These are phyloP conservation scores for Ophioninae sp. DNA, from an alignment of 2,888 invertebrate species.

Conservation along the genomic window DNA sequence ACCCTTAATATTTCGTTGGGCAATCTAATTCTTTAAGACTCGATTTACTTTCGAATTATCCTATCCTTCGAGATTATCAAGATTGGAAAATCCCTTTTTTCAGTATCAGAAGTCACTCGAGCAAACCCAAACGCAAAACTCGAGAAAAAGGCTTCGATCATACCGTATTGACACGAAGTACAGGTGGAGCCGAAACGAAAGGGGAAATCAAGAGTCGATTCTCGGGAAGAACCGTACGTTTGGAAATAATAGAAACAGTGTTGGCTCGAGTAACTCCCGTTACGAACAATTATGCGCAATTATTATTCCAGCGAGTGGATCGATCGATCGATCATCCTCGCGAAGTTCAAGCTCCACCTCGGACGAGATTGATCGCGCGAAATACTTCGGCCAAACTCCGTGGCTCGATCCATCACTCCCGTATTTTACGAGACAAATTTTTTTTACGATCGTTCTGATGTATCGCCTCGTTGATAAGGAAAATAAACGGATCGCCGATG, in stretches of 20 bases:
- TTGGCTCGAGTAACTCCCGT: background rate
- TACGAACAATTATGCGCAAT: constrained; percentile 25
- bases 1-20: too few relatives aligned
- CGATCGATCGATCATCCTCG: background rate
- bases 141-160: background rate
- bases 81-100: background rate
- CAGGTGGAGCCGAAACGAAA: background rate
- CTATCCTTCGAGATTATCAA: background rate
- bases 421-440: background rate
- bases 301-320: constrained; percentile 17
- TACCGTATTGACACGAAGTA: background rate
- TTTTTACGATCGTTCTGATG: background rate
- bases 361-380: constrained; percentile 40
- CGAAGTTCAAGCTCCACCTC: constrained; percentile 1
- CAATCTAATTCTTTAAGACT: too few relatives aligned
- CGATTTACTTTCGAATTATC: too few relatives aligned
- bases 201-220: background rate
- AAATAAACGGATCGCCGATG: background rate
- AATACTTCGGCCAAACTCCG: constrained; percentile 21
- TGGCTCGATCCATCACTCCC: constrained; percentile 20
- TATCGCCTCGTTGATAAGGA: constrained; percentile 4
- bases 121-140: background rate
- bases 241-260: background rate
- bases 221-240: background rate
- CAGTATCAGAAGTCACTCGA: background rate